Evolutionary conservation across 2,113 vertebrate genomes (phyloP), one percentile per base, ranked within the genome.

Genomic region (Synodontis membranacea): DNA sequence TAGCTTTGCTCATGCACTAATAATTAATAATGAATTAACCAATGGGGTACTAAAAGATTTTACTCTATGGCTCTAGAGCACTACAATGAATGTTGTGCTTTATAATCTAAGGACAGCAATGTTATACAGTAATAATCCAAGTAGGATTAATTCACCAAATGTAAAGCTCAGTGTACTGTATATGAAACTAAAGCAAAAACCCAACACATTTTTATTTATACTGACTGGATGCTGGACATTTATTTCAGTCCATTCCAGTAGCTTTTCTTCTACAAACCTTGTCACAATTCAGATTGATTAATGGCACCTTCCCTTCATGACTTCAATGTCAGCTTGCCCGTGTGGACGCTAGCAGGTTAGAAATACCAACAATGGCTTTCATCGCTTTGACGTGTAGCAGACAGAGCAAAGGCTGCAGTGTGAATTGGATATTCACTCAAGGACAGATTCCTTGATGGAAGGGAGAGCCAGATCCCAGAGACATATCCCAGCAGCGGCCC

Each of bases 21-120:
- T 75, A 86, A 86, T 54, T 75, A 86, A 86, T 54, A 86, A 86
- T 39, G 50, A 76, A 64, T 64, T 50, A 86, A 82, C 56, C 56
- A 74, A 86, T 50, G 28, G 56, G 58, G 80, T 42, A n/a, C 75
- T 14, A 28, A 42, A 62, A 50, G n/a, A 60, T 75, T 75, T 86
- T 82, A 82, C 52, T 39, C 54, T 39, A 7, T 23, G 52, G 86
- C 52, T 86, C 80, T 74, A n/a, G 39, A 50, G 25, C 52, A 74
- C 42, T 75, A 75, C 52, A 31, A 80, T 80, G 84, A 48, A 82
- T 82, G 66, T 75, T 60, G 21, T 42, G 48, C 39, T 17, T 46
- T 82, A 56, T 44, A 60, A 82, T 62, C 31, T 54, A 82, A 46
- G 23, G 12, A 83, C 25, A 56, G 37, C 21, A 21, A 37, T 10